phyloP scores from a whole-genome alignment of 2,113 vertebrate species.

The Mola mola region DNA sequence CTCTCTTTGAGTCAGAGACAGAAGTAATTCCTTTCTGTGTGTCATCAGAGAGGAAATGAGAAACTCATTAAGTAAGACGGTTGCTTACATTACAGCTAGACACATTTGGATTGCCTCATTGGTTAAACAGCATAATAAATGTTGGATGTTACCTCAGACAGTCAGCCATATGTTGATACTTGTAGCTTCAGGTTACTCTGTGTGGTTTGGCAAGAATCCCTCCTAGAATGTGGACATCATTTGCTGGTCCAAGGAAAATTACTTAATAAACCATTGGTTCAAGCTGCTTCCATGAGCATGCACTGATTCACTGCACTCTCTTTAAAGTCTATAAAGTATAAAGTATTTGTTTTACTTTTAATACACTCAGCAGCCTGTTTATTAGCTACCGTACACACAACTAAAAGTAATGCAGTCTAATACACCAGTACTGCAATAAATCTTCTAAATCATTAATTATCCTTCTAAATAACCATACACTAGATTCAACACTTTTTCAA shows the following conservation, averaged over 20 bases:
- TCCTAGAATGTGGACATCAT: background rate
- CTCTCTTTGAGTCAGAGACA: background rate
- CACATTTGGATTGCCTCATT: constrained; percentile 23
- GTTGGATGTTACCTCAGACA: constrained; percentile 7
- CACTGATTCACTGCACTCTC: background rate
- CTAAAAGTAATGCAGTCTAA: background rate
- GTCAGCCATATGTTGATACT: constrained; percentile 5
- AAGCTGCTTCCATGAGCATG: constrained; percentile 9
- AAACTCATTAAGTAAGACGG: constrained; percentile 31
- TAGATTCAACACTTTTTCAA: background rate
- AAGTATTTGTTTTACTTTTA: background rate
- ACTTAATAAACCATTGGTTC: background rate
- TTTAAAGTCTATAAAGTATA: background rate
- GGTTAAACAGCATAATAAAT: constrained; percentile 26
- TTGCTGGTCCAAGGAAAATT: background rate
- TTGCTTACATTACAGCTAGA: constrained; percentile 30
- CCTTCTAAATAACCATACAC: background rate
- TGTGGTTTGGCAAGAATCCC: background rate
- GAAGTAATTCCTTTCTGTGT: constrained; percentile 24
- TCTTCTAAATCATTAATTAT: too few species aligned
- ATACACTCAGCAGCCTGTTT: background rate
- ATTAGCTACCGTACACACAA: background rate
- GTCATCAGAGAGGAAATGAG: constrained; percentile 36
- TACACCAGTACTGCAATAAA: background rate
- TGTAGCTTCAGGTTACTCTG: constrained; percentile 17